Evolutionary conservation across 2,797 vertebrate genomes (phyloP), one percentile per base, ranked within the genome.

Genomic region (Epinephelus awoara): DNA sequence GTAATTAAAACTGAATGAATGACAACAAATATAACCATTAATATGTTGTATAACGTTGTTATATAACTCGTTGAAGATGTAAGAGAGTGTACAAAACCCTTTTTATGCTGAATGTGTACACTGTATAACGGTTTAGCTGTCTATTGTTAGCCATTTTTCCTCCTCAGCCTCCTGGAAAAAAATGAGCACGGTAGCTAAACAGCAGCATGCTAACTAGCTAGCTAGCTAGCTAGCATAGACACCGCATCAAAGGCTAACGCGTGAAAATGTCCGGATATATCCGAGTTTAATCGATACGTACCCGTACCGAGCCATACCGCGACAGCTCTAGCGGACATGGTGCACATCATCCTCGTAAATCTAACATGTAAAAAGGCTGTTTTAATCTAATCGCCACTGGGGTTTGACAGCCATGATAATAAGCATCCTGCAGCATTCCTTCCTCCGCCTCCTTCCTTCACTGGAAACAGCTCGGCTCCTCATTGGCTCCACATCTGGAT

Each of bases 401-500:
- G 77, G 71, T 85, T 76, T 92, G 91, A 92, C 94, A 93, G 91
- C 91, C 91, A 93, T 93, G 67, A 82, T 78, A 89, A 82, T 46
- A 34, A 92, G 93, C 95, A 95, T 95, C 94, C 86, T 85, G 81
- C 85, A 67, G 87, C 82, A 90, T 91, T 93, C 92, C 91, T 91
- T 67, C 92, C 88, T 86, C 92, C 89, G 75, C 92, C 92, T 93
- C 90, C 87, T 90, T 83, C 69, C 83, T 72, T 67, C 81, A 4
- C 77, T 82, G 82, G 87, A 85, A 72, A 73, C 90, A 85, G 84
- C 80, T 8, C 54, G 51, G n/a, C 70, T 72, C 65, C 88, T 87
- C 85, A 94, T 94, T 95, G 95, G 95, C 81, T 85, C 67, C 85
- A 95, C 95, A 96, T 96, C 95, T 96, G 95, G 93, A 91, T 86